Conservation (phyloP, 2,797 vertebrate species). For the Periparus ater region DNA sequence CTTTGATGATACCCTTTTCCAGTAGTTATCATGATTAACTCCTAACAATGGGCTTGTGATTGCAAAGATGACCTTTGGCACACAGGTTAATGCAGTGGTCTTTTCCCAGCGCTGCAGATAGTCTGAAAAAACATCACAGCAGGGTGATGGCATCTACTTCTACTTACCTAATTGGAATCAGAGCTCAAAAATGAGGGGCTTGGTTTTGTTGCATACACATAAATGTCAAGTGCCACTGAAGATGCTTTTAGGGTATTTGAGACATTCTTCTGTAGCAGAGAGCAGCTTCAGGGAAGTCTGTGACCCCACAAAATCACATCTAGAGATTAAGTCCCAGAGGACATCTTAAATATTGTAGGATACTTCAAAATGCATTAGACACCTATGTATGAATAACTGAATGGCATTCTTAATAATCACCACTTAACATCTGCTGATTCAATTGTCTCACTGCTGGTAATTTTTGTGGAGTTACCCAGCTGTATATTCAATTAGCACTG, state of each 20-base stretch:
- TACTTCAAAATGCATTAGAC: background rate
- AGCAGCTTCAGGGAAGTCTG: background rate
- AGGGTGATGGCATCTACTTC: background rate
- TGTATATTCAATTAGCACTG: background rate
- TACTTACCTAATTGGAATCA: background rate
- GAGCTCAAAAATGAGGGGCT: background rate
- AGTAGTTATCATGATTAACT: background rate
- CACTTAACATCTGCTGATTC: background rate
- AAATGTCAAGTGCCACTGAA: background rate
- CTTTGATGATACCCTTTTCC: background rate
- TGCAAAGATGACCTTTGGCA: conserved; percentile 11
- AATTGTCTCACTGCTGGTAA: background rate
- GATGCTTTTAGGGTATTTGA: background rate
- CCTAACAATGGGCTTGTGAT: conserved; percentile 3
- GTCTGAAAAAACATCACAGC: background rate
- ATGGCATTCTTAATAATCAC: background rate
- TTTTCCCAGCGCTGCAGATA: background rate
- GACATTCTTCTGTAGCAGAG: background rate
- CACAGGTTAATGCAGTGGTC: background rate
- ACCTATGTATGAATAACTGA: background rate
- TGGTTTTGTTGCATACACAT: background rate
- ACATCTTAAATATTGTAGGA: background rate
- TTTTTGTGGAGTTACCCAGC: background rate
- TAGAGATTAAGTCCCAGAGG: background rate
- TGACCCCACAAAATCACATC: background rate